Evolutionary conservation across 23 tunicate genomes (phyloP).

Genomic region (Ciona savignyi): DNA sequence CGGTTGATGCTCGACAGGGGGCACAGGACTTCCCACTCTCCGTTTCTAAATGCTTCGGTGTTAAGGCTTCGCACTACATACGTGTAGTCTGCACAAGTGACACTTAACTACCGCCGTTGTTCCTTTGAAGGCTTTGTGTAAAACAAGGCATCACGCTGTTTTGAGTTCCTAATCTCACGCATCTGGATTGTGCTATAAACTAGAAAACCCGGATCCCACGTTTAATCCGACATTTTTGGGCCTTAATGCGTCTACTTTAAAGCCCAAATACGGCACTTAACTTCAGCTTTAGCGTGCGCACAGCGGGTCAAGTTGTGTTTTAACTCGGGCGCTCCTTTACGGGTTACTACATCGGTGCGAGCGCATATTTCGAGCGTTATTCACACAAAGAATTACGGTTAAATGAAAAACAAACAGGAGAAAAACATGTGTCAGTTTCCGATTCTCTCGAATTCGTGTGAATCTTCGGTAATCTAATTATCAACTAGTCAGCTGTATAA

Average conservation of each 20-base stretch:
- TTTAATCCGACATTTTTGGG: neutral
- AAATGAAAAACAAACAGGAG: no score
- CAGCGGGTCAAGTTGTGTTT: no score
- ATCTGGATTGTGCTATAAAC: neutral
- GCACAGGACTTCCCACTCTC: neutral
- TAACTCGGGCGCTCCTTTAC: no score
- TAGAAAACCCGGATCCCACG: neutral
- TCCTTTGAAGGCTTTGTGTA: neutral
- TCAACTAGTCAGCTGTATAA: neutral
- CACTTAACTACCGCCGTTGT: neutral
- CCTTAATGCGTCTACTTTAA: neutral
- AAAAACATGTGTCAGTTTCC: neutral
- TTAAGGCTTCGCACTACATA: neutral
- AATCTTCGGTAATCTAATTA: neutral
- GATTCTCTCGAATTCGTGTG: neutral
- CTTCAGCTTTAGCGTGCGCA: neutral
- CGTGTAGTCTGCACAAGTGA: neutral
- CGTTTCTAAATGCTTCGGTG: neutral
- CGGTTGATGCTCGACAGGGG: neutral
- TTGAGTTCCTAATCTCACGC: neutral
- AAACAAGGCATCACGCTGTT: neutral
- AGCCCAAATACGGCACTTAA: neutral
- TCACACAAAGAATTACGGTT: no score
- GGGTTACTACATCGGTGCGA: no score
- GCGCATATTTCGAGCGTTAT: no score